Evolutionary conservation across 2,888 invertebrate species (phyloP), one percentile per base, ranked within the genome.

Genomic region (Cremastinae sp.): DNA sequence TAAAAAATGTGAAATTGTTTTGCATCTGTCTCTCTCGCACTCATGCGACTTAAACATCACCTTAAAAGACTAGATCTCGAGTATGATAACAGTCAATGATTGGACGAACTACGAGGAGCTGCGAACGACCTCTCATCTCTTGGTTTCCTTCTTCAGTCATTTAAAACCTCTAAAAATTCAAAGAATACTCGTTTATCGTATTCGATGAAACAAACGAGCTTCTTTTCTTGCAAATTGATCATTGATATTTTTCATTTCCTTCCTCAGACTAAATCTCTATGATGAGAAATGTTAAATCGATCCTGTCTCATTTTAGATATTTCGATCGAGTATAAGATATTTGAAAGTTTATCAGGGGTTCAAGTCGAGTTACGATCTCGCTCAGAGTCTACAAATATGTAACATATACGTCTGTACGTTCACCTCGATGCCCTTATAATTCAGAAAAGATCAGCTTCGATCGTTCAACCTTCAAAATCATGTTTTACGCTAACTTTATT

Each of bases 401-500:
- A 12, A 51, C 49, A 37, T 43, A 14, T 62, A 49, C 18, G 37
- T 28, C 14, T 28, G 10, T 45, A 43, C 45, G 43, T 37, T 14
- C 20, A 20, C 28, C 12, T 45, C 12, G 10, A 47, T 18, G 28
- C 12, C 10, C 5, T 28, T 53, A 20, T 65, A 22, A 53, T 18
- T 16, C 22, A 22, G n/a, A n/a, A 51, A 65, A 65, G 53, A 53
- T 14, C 2, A 58, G 22, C 45, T 41, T 35, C 28, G 35, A 35
- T 56, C 18, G 35, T 47, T 53, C 16, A 39, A 12, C 14, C 35
- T 39, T 58, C 49, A 12, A 56, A 68, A 58, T 18, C 45, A 59
- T 56, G 14, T 53, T 70, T 55, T 61, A 39, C 49, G 37, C 61
- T 61, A 47, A 39, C 12, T 47, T 75, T 62, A 56, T 72, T 14